phyloP scores from a whole-genome alignment of 2,113 vertebrate genomes.

The Cheilinus undulatus region DNA sequence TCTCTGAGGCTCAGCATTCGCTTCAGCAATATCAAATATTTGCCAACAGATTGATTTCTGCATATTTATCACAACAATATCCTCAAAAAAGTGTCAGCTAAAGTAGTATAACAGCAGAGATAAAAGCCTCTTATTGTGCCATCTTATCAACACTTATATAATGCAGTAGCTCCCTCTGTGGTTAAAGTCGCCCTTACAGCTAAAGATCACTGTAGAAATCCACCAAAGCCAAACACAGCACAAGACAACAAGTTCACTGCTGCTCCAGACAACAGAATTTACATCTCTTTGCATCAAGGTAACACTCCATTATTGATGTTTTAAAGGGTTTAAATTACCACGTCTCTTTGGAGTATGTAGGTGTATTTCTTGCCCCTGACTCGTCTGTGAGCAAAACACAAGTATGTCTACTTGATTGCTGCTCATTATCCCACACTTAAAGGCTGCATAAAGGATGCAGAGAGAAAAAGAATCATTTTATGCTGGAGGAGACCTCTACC shows the following conservation, averaged over 20 bases:
- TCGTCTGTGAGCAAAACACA: constrained; percentile 40
- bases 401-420: constrained; percentile 66
- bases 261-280: constrained; percentile 23
- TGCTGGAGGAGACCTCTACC: constrained; percentile 38
- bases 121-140: constrained; percentile 11
- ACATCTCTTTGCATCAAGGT: constrained; percentile 7
- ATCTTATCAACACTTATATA: constrained; percentile 33
- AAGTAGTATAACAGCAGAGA: constrained; percentile 10
- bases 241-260: constrained; percentile 15
- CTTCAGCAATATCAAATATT: not conserved
- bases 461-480: constrained; percentile 34
- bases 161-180: constrained; percentile 56
- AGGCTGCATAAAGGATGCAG: constrained; percentile 46
- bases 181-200: constrained; percentile 27
- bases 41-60: not conserved
- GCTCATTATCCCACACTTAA: constrained; percentile 71
- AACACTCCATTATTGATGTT: constrained; percentile 20
- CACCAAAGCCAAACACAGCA: constrained; percentile 15
- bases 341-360: constrained; percentile 23
- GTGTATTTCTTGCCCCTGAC: constrained; percentile 34
- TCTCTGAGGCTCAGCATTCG: not conserved
- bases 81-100: constrained; percentile 11
- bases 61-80: constrained; percentile 4
- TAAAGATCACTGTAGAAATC: constrained; percentile 19
- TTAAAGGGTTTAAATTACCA: constrained; percentile 16